A percentile compares a stretch with the other conserved stretches of the same genome.
Conservation (phyloP, 2,113 vertebrate species). For the Dermatemys mawii region DNA sequence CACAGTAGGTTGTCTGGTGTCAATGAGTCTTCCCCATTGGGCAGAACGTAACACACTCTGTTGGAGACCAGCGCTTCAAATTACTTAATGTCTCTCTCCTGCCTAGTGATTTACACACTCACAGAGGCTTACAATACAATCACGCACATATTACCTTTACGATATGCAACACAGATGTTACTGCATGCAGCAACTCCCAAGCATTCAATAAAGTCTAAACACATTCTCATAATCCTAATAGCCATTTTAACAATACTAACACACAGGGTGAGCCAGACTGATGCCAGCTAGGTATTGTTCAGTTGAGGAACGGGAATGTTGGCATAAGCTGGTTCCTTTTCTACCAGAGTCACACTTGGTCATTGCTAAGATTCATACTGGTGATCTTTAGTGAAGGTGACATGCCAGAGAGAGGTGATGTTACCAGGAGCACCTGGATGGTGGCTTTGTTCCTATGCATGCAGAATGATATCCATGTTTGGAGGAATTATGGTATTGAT, state of each 20-base stretch:
- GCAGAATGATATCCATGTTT: neutral
- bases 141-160: neutral
- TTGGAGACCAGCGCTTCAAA: neutral
- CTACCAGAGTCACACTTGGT: no score
- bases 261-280: neutral
- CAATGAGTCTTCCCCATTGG: neutral
- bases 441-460: neutral
- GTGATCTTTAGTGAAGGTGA: neutral
- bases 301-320: no score
- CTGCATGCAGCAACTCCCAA: neutral
- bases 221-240: neutral
- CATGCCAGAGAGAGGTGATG: neutral
- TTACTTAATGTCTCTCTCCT: neutral
- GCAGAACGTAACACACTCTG: neutral
- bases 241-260: neutral
- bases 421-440: neutral
- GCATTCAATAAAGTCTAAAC: neutral
- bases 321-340: no score
- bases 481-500: neutral
- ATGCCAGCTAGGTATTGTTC: neutral
- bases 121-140: neutral
- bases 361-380: rapidly evolving
- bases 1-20: neutral
- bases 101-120: neutral
- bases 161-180: neutral